A percentile compares a stretch with the other conserved stretches of the same genome.
Evolutionary conservation across 2,888 invertebrate species (phyloP).

Genomic region (Hermaeophaga mercurialis): DNA sequence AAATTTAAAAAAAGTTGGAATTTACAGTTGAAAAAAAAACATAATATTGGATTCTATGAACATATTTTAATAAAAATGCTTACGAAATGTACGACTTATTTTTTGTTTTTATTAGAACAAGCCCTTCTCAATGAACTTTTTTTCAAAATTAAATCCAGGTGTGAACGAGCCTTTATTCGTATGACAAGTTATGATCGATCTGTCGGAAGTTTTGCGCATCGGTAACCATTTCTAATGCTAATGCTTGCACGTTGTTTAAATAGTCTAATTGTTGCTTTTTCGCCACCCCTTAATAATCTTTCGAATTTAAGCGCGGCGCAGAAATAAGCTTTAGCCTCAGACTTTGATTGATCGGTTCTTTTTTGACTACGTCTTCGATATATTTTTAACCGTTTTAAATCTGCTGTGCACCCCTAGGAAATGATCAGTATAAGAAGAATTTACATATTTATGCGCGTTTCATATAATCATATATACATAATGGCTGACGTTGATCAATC

Average conservation of each 20-base stretch:
- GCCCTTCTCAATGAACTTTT: no score
- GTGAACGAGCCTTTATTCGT: slow-evolving; percentile 30
- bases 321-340: slow-evolving; percentile 23
- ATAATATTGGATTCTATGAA: no score
- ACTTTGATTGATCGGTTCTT: slow-evolving; percentile 36
- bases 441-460: slow-evolving; percentile 38
- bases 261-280: slow-evolving; percentile 56
- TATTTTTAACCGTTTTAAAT: slow-evolving; percentile 29
- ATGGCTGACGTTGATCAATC: slow-evolving; percentile 26
- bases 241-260: slow-evolving; percentile 56
- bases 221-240: slow-evolving; percentile 45
- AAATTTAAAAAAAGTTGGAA: no score
- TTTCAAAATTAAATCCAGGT: slow-evolving; percentile 30
- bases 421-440: slow-evolving; percentile 23
- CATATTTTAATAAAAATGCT: no score
- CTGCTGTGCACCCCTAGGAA: slow-evolving; percentile 20
- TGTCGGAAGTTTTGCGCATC: slow-evolving; percentile 22
- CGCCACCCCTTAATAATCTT: slow-evolving; percentile 39
- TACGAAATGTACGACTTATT: no score
- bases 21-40: no score
- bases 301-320: slow-evolving; percentile 23
- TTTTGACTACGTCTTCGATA: slow-evolving; percentile 42
- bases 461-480: slow-evolving; percentile 24
- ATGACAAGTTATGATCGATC: slow-evolving; percentile 56
- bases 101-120: no score